Percentiles rank a stretch among this genome's conserved stretches.
These are phyloP conservation scores for Tokudaia muenninki DNA, from an alignment of 2,797 vertebrate genomes.

Conservation along the genomic window DNA sequence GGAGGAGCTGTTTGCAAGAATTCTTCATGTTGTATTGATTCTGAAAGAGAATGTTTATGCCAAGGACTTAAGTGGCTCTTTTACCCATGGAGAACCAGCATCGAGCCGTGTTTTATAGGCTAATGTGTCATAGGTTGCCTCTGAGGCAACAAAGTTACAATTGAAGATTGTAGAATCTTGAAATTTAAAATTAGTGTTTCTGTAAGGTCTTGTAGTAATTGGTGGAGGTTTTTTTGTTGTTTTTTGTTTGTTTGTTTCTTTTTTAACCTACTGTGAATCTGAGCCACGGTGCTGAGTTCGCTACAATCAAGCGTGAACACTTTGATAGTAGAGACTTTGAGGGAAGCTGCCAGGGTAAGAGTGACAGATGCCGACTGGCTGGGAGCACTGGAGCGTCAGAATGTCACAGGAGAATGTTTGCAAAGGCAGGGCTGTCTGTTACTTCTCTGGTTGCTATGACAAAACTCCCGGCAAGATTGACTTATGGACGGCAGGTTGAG, in stretches of 20 bases:
- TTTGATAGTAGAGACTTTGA: conserved; percentile 15
- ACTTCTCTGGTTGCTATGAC: background rate
- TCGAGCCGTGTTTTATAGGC: background rate
- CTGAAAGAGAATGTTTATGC: background rate
- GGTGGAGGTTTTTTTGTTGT: background rate
- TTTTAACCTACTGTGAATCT: background rate
- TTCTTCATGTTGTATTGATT: background rate
- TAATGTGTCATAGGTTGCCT: background rate
- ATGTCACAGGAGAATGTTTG: background rate
- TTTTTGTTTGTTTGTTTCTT: no score
- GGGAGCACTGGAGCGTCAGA: background rate
- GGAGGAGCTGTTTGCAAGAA: background rate
- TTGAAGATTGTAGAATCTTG: background rate
- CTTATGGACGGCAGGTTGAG: background rate
- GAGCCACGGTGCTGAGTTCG: background rate
- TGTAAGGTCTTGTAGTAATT: background rate
- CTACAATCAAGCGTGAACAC: background rate
- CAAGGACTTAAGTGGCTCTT: background rate
- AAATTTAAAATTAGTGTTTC: conserved; percentile 3
- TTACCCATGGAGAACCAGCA: background rate
- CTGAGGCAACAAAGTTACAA: background rate
- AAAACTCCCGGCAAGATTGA: no score
- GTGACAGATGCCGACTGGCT: background rate
- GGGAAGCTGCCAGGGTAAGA: background rate
- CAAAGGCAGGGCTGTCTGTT: no score